Conservation (phyloP, 2,113 vertebrate genomes). For the Catharus fuscescens region DNA sequence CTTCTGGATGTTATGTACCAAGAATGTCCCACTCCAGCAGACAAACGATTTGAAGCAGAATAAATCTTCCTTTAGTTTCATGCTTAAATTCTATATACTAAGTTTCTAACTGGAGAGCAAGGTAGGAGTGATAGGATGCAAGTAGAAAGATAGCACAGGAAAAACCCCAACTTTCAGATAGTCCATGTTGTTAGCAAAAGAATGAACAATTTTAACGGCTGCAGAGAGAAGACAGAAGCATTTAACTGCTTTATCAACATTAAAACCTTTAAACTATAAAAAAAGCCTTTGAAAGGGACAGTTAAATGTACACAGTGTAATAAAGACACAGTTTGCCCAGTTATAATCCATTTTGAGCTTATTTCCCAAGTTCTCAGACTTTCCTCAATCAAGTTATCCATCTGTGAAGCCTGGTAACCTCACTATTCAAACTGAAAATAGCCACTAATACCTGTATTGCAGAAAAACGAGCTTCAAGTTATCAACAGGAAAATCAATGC, state of each 20-base stretch:
- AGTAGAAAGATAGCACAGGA: accelerated
- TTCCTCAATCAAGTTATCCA: not conserved
- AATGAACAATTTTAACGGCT: not conserved
- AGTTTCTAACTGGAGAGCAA: not conserved
- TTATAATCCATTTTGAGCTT: not conserved
- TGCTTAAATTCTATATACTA: not conserved
- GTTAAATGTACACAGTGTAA: not conserved
- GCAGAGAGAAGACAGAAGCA: not conserved
- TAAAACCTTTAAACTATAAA: not conserved
- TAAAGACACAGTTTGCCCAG: not conserved
- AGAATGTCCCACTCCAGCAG: not conserved
- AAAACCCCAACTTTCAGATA: not conserved
- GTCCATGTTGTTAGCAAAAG: not conserved
- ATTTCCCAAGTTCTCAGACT: not conserved
- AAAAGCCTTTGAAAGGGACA: not conserved
- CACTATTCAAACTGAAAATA: not conserved
- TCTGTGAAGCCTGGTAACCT: not conserved
- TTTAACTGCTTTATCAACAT: not conserved
- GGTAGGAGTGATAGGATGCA: not conserved
- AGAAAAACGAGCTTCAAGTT: not conserved
- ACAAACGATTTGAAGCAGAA: not conserved
- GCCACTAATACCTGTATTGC: not conserved
- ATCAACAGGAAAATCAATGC: not conserved
- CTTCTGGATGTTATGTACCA: not conserved
- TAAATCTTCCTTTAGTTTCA: not conserved